Base-by-base conservation (phyloP, 2,888 invertebrate species). In the Argyresthia albistria region DNA sequence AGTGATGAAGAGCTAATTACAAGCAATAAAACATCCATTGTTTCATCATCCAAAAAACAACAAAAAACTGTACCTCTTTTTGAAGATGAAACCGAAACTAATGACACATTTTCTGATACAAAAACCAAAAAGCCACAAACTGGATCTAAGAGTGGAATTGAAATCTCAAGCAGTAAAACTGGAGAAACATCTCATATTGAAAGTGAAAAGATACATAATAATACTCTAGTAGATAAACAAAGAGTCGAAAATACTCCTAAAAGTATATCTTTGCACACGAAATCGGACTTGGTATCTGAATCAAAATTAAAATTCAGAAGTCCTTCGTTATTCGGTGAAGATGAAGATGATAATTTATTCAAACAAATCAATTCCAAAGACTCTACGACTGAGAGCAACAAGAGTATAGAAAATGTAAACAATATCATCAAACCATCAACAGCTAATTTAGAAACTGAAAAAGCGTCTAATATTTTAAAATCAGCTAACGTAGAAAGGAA, bases 91-190 rank as follows among this genome's bases (percentile, higher is more conserved):
- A 53, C 51, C 35, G 12, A 25, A 25, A 9, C 9, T 37, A 14
- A 48, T 6, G 14, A 37, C 37, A 51, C 51, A 43, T 54, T 51
- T 42, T 42, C 48, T 14, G 43, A 43, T 6, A 48, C 2, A 25
- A 25, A 25, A 4, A 25, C 25, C 25, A 25, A 25, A 25, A 25
- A 25, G 2, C 3, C 6, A 2, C 2, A 25, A 25, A 25, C 6
- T 25, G 6, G 6, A 25, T 25, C 25, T 25, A 25, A 25, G 3
- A 25, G 25, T 25, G 25, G 25, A 25, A 6, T 4, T 11, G n/a
- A 47, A 47, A 53, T 4, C 42, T 10, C 39, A 43, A 46, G 15
- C 4, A 39, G 37, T 35, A 8, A 43, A 49, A 39, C 39, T 39
- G 39, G 8, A 11, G 39, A 11, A 39, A 39, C 39, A 39, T 3